Conservation (phyloP, 2,113 vertebrate genomes). For the Psilopsiagon aymara region DNA sequence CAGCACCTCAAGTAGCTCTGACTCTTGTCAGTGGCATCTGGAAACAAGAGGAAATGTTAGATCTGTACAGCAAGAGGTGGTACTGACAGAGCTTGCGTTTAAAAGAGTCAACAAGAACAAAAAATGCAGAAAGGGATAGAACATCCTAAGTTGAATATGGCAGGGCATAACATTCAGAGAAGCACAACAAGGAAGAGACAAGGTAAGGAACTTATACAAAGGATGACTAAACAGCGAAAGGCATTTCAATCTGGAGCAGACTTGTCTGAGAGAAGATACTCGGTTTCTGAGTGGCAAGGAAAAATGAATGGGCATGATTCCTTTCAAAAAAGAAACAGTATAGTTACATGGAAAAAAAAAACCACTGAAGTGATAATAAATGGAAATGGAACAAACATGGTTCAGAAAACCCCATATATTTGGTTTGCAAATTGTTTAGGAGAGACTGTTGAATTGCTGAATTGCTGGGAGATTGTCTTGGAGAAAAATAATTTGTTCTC, state of each 20-base stretch:
- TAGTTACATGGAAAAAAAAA: background rate
- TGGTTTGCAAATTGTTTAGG: background rate
- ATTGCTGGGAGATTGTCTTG: background rate
- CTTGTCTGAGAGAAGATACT: background rate
- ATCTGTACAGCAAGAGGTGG: background rate
- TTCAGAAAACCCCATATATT: background rate
- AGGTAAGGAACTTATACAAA: background rate
- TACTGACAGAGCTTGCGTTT: background rate
- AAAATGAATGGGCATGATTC: background rate
- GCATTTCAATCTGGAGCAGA: background rate
- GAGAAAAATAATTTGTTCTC: background rate
- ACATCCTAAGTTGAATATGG: background rate
- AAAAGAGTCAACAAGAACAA: background rate
- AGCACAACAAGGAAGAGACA: background rate
- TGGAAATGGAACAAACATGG: background rate
- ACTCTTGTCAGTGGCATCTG: background rate
- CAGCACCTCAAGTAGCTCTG: background rate
- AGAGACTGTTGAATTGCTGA: too few species aligned
- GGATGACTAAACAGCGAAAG: background rate
- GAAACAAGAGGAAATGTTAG: background rate
- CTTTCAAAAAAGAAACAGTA: background rate
- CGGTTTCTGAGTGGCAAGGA: background rate
- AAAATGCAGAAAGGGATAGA: background rate
- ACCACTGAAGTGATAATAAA: background rate
- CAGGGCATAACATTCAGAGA: background rate